Base-by-base conservation (phyloP, 2,888 invertebrate genomes). In the Cecidostiba fungosa region DNA sequence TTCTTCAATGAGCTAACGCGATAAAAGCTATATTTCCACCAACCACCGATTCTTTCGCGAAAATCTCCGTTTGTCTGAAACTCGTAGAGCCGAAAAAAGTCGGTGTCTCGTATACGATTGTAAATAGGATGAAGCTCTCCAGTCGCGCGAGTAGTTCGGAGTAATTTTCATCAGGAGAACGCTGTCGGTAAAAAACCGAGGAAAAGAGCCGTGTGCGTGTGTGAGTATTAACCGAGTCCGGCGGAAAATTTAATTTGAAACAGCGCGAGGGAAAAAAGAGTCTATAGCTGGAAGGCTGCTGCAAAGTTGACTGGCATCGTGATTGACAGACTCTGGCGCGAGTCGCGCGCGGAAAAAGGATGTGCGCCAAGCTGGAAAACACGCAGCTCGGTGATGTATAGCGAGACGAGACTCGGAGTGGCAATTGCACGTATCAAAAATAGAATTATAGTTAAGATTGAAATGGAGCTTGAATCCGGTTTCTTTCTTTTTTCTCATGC, bases 211-310 rank as follows among this genome's bases (percentile, higher is more conserved):
- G 14, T 6, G 36, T 72, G 43, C 76, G 39, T 26, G 59, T 39
- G 59, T 23, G 66, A 69, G 78, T 29, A 76, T 82, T 78, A 85
- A 76, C 43, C 59, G 59, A 70, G 43, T 29, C 59, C 23, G 29
- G 29, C 23, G 72, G 80, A 76, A 85, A 85, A 76, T 85, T 85
- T 70, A 85, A 80, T 85, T 85, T 76, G 80, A 80, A 85, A 85
- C 82, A 82, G 70, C 16, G 79, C 39, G 4, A 12, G 73, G 29
- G 54, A 73, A 62, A 73, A 62, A 84, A 54, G 62, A 62, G 47
- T 54, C 19, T 14, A 16, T 4, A n/a, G 23, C 54, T 39, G 36
- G 77, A 32, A 32, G 29, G 16, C 54, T 36, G n/a, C 70, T n/a
- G 36, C n/a, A 47, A 26, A 70, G 77, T 82, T 73, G 36, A 81